phyloP scores from a whole-genome alignment of 2,888 invertebrate genomes.

The Tetramorium bicarinatum region DNA sequence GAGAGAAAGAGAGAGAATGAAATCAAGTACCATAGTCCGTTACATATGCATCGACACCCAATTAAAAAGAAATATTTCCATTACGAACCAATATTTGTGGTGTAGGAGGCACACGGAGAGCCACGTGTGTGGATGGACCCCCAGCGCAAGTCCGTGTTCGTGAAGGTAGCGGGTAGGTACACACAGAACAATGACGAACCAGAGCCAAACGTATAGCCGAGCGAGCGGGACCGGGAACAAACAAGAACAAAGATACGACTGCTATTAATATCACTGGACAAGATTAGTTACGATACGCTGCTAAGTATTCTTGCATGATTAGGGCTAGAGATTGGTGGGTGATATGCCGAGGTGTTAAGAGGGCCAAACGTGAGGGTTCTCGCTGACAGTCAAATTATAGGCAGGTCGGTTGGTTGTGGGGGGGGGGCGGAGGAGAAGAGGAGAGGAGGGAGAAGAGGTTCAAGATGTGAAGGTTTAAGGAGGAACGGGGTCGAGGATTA shows the following conservation, averaged over 20 bases:
- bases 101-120: slow-evolving; percentile 85
- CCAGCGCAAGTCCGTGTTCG: slow-evolving; percentile 86
- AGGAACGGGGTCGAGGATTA: slow-evolving; percentile 11
- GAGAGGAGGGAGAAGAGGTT: not conserved
- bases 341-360: slow-evolving; percentile 49
- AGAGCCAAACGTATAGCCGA: slow-evolving; percentile 86
- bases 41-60: slow-evolving; percentile 76
- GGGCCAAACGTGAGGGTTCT: slow-evolving; percentile 53
- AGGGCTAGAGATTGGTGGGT: slow-evolving; percentile 67
- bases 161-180: slow-evolving; percentile 86
- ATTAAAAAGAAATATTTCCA: slow-evolving; percentile 82
- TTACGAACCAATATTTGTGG: slow-evolving; percentile 86
- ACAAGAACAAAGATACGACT: slow-evolving; percentile 87
- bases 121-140: slow-evolving; percentile 86
- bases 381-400: slow-evolving; percentile 43
- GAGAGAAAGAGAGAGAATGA: slow-evolving; percentile 54
- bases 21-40: slow-evolving; percentile 74
- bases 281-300: slow-evolving; percentile 85
- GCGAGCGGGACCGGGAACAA: slow-evolving; percentile 87
- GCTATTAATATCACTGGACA: slow-evolving; percentile 86
- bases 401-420: not conserved
- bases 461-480: not conserved
- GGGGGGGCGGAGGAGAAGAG: not conserved
- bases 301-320: slow-evolving; percentile 83
- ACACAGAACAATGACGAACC: slow-evolving; percentile 87